Evolutionary conservation across 2,888 invertebrate genomes (phyloP).

Genomic region (Lithophane ornitopus): DNA sequence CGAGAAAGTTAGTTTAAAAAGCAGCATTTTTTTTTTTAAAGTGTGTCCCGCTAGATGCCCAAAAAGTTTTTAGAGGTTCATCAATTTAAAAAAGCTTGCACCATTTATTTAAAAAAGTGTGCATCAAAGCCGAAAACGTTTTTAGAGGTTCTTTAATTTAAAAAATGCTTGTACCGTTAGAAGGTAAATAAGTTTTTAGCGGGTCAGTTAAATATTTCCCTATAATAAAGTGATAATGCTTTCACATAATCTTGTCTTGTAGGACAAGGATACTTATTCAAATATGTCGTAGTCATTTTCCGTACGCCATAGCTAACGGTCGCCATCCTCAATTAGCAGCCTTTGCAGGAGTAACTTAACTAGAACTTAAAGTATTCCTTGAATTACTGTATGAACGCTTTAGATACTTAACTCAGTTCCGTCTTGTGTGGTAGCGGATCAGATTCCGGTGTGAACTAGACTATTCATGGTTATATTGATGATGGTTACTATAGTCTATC

Average conservation of each 20-base stretch:
- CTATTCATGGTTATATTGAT: neutral
- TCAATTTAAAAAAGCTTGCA: no score
- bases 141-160: neutral
- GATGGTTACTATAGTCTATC: no score
- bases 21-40: neutral
- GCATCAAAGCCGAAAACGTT: no score
- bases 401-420: constrained; percentile 13
- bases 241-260: neutral
- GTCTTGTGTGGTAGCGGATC: constrained; percentile 13
- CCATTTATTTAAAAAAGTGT: no score
- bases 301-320: constrained; percentile 38
- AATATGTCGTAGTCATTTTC: constrained; percentile 11
- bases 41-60: no score
- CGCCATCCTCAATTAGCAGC: constrained; percentile 52
- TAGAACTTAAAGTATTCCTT: constrained; percentile 37
- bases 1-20: neutral
- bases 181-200: no score
- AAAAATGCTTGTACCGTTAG: no score
- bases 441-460: constrained; percentile 32
- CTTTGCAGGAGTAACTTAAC: constrained; percentile 30
- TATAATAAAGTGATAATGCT: neutral
- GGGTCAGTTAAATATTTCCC: neutral
- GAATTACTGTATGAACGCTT: constrained; percentile 31
- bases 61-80: no score
- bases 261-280: constrained; percentile 18